Base-by-base conservation (phyloP, 2,888 invertebrate genomes). In the Pollenia angustigena region DNA sequence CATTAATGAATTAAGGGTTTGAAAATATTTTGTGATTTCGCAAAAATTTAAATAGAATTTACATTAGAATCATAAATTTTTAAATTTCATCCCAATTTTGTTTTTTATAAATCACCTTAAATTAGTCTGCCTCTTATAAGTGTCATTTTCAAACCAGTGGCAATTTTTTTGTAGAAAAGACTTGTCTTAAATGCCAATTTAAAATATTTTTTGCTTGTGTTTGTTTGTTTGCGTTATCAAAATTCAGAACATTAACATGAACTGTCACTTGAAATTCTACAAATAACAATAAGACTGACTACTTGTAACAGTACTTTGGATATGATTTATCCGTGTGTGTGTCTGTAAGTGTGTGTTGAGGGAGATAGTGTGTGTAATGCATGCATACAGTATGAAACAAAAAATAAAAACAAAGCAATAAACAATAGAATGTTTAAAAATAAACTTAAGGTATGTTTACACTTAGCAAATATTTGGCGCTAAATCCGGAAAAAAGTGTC, bases 211-310 rank as follows among this genome's bases (percentile, higher is more conserved):
- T 4, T 69, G 18, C 18, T 42, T 7, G 6, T 50, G 44, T 64
- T 18, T 78, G 16, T 23, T 23, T 60, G 14, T 60, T 60, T 60
- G 14, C 23, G n/a, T 72, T 64, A 75, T 75, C 85, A 82, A 58
- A 76, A 56, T 62, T 69, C 75, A 69, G 16, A 76, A 75, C 78
- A 58, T 52, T 54, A 44, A 48, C 56, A 68, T 69, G 68, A 80
- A 82, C 68, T 86, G 80, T 76, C 86, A 86, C 83, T 80, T 86
- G 44, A 71, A 62, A 54, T 62, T 52, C 60, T 78, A 72, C 68
- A 82, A 76, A 54, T n/a, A 84, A 82, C 69, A 85, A 68, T 54
- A 74, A 18, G 32, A 50, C 32, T 4, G 32, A 58, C 18, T 44
- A 64, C 58, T 56, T 12, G 16, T 54, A 64, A 14, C 1, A 10